A percentile compares a stretch with the other conserved stretches of the same genome.
Evolutionary conservation across 2,888 invertebrate species (phyloP).

Genomic region (Mythimna impura): DNA sequence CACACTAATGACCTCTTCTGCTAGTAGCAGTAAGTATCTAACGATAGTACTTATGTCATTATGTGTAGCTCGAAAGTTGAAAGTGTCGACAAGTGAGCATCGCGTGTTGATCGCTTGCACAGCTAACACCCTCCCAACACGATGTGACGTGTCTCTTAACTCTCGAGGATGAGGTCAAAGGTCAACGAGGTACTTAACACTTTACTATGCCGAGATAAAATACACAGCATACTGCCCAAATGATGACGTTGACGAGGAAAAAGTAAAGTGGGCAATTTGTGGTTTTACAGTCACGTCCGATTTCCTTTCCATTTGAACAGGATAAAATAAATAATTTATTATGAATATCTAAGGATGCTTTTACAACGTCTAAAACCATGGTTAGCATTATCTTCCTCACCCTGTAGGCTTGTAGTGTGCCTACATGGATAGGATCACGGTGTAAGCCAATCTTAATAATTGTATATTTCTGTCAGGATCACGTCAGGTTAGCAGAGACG

Average conservation of each 20-base stretch:
- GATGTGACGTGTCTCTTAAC: constrained; percentile 30
- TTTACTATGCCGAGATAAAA: neutral
- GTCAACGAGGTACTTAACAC: constrained; percentile 26
- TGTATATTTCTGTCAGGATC: constrained; percentile 2
- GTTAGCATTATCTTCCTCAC: neutral
- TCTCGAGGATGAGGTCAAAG: constrained; percentile 39
- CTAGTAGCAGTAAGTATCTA: neutral
- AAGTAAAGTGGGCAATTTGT: neutral
- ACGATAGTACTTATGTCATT: too few species aligned
- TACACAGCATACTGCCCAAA: neutral
- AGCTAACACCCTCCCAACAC: constrained; percentile 20
- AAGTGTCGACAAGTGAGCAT: constrained; percentile 18
- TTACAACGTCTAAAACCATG: neutral
- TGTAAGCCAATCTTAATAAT: neutral
- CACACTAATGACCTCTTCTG: neutral
- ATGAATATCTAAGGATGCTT: neutral
- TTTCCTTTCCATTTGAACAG: neutral
- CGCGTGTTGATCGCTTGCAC: constrained; percentile 38
- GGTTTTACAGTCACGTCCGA: neutral
- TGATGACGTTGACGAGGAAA: constrained; percentile 4
- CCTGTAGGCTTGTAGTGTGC: too few species aligned
- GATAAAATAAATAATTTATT: neutral
- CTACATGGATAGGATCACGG: neutral
- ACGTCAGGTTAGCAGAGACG: neutral
- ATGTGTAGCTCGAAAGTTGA: neutral